A percentile compares a stretch with the other conserved stretches of the same genome.
phyloP scores from a whole-genome alignment of 2,888 invertebrate genomes.

The Steromphala cineraria region DNA sequence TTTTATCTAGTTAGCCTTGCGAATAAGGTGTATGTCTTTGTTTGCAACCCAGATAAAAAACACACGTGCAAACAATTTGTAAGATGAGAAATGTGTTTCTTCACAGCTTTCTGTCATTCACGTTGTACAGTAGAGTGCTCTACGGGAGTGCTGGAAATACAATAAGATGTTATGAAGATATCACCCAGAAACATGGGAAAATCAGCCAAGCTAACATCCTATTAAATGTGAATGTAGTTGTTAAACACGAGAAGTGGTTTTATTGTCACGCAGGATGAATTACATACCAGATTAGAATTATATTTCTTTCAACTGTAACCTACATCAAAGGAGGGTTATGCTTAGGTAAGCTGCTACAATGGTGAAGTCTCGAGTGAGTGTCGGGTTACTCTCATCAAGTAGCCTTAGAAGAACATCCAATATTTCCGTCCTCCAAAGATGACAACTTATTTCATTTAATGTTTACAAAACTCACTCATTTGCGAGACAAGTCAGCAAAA shows the following conservation, averaged over 20 bases:
- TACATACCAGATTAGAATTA: conserved; percentile 5
- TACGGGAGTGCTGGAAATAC: neutral
- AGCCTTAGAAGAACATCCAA: neutral
- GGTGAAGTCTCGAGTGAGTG: neutral
- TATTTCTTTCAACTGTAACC: neutral
- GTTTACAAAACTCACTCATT: conserved; percentile 10
- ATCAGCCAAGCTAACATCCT: neutral
- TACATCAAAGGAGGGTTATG: neutral
- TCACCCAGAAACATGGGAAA: neutral
- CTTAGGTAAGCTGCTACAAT: neutral
- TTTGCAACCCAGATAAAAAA: too few species aligned
- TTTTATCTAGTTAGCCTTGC: too few species aligned
- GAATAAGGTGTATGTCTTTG: too few species aligned
- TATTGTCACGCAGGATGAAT: neutral
- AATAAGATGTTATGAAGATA: neutral
- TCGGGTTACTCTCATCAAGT: neutral
- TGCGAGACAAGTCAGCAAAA: conserved; percentile 8
- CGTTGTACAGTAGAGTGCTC: too few species aligned
- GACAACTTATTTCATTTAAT: conserved; percentile 1
- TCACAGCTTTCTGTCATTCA: too few species aligned
- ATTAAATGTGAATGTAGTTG: neutral
- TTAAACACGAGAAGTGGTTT: neutral
- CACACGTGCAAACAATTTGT: too few species aligned
- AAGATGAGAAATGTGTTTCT: too few species aligned
- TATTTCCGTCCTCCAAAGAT: neutral